Evolutionary conservation across 1,140 invertebrate species (phyloP).

Genomic region (Hyphantria cunea): DNA sequence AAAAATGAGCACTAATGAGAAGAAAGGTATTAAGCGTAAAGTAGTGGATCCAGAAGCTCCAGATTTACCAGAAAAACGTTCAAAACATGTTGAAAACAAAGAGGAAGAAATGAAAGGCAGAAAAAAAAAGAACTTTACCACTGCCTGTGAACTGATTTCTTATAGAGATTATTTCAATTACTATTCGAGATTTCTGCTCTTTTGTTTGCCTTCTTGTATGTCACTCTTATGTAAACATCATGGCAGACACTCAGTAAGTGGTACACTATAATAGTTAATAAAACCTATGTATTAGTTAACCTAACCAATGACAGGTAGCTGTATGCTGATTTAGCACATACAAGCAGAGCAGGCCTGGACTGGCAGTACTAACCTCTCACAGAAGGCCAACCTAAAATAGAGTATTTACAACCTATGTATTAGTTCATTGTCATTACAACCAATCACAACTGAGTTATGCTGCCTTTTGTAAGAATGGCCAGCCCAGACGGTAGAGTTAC

Average conservation of each 20-base stretch:
- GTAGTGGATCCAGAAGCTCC: constrained; percentile 7
- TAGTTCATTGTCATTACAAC: too few species aligned
- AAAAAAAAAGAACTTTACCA: constrained; percentile 46
- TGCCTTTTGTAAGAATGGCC: too few species aligned
- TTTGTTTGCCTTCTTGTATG: constrained; percentile 53
- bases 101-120: constrained; percentile 34
- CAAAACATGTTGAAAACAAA: constrained; percentile 16
- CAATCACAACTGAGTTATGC: too few species aligned
- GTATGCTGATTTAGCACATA: too few species aligned
- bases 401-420: too few species aligned
- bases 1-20: constrained; percentile 35
- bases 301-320: too few species aligned
- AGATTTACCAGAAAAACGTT: constrained; percentile 33
- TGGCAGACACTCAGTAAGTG: constrained; percentile 40
- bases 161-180: constrained; percentile 42
- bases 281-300: too few species aligned
- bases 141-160: constrained; percentile 46
- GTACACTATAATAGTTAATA: too few species aligned
- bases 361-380: too few species aligned
- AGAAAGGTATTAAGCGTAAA: constrained; percentile 31
- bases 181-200: constrained; percentile 32
- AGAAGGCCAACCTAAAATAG: too few species aligned
- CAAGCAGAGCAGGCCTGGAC: too few species aligned
- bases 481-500: too few species aligned
- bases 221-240: constrained; percentile 47